Base-by-base conservation (phyloP, 2,113 vertebrate species). In the Gymnogyps californianus region DNA sequence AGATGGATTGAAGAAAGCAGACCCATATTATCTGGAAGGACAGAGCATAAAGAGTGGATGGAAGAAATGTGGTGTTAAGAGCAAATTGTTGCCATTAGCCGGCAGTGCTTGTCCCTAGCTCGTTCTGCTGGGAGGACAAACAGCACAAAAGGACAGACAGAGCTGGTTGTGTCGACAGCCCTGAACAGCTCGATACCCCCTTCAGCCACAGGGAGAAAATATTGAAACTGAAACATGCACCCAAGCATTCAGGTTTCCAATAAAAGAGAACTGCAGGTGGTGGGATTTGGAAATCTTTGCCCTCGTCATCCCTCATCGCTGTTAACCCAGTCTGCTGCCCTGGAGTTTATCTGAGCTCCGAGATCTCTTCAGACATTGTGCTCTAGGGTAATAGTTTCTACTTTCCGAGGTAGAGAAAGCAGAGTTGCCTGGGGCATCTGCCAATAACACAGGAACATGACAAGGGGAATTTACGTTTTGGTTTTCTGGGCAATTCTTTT, bases 381-480 rank as follows among this genome's bases (percentile, higher is more conserved):
- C 85, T 97, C 82, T 93, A 95, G 59, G 71, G 95, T 97, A 98
- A 95, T 90, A 89, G 78, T 93, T 98, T 96, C 80, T 79, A 75
- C 91, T 96, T 94, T 84, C 62, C 40, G 70, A 91, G 83, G 89
- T 13, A 92, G 38, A 89, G 92, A 95, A 95, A 90, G 24, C 81
- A 92, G 79, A 78, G 25, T 72, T 87, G 96, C 76, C 59, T 96
- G 82, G 54, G 80, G 77, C 81, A 94, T 90, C 80, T 90, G 92
- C 74, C 76, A 92, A 70, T 96, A 97, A 93, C 59, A 87, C 31
- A 88, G 55, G 62, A 95, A 57, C 3, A 3, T 16, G 58, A 93
- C 51, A 95, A 66, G 31, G 13, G 17, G n/a, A 89, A 87, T 62
- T 92, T 74, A 51, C 0, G 0, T 84, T 92, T 82, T 86, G 20